Percentiles rank a stretch among this genome's conserved stretches.
These are phyloP conservation scores for Gadus macrocephalus DNA, from an alignment of 2,113 vertebrate genomes.

Conservation along the genomic window DNA sequence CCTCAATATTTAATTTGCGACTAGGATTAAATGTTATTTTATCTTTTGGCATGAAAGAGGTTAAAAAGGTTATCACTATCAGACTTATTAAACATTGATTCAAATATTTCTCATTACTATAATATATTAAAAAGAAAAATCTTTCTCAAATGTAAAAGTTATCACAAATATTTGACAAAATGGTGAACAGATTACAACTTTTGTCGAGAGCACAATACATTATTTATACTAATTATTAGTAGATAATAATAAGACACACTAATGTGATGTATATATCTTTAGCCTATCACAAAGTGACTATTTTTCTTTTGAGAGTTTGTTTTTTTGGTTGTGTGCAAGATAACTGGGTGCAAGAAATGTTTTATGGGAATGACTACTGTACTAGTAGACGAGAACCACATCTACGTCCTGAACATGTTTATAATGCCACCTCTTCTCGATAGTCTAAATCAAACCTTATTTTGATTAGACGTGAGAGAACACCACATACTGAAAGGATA, in stretches of 20 bases:
- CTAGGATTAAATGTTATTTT: slow-evolving; percentile 51
- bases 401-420: too few relatives aligned
- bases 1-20: slow-evolving; percentile 39
- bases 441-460: too few relatives aligned
- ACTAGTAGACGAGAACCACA: too few relatives aligned
- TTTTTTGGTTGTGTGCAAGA: slow-evolving; percentile 61
- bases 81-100: not conserved
- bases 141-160: too few relatives aligned
- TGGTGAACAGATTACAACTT: not conserved
- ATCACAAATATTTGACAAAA: slow-evolving; percentile 1
- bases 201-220: slow-evolving; percentile 8
- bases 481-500: too few relatives aligned
- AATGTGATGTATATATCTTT: not conserved
- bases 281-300: not conserved
- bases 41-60: slow-evolving; percentile 38
- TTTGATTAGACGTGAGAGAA: too few relatives aligned
- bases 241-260: too few relatives aligned
- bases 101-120: not conserved
- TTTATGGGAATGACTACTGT: slow-evolving; percentile 33
- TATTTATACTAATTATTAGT: not conserved
- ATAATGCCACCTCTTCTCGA: too few relatives aligned
- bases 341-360: slow-evolving; percentile 66
- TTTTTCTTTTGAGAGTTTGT: slow-evolving; percentile 18
- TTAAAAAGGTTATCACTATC: slow-evolving; percentile 17
- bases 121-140: not conserved